These are phyloP conservation scores for Cataglyphis albicans DNA, from an alignment of 2,888 invertebrate species.

Conservation along the genomic window DNA sequence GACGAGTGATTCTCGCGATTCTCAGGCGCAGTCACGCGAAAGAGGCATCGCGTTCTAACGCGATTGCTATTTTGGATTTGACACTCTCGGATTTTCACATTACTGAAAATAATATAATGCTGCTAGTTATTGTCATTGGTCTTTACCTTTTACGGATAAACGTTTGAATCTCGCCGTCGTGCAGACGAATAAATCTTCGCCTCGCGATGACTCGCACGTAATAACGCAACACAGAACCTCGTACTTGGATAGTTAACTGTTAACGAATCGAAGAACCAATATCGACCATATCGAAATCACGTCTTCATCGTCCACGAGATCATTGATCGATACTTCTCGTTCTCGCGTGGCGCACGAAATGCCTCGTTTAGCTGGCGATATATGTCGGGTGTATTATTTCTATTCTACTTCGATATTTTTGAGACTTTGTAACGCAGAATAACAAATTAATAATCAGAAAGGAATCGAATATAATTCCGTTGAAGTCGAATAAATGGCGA, in stretches of 20 bases:
- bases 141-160: conserved; percentile 21
- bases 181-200: conserved; percentile 37
- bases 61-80: conserved; percentile 27
- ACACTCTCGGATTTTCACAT: conserved; percentile 36
- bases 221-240: conserved; percentile 24
- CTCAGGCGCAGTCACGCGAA: conserved; percentile 24
- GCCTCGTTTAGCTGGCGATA: conserved; percentile 22
- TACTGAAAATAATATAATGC: conserved; percentile 35
- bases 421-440: conserved; percentile 14
- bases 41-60: not conserved
- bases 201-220: conserved; percentile 18
- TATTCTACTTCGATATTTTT: conserved; percentile 26
- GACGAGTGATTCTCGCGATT: conserved; percentile 39
- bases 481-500: conserved; percentile 48
- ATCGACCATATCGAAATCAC: conserved; percentile 38
- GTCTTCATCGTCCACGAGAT: conserved; percentile 40
- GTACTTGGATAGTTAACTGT: conserved; percentile 42
- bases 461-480: conserved; percentile 30
- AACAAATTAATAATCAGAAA: conserved; percentile 43
- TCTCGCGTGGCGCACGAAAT: conserved; percentile 45
- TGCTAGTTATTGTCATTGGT: conserved; percentile 45
- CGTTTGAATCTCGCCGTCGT: conserved; percentile 18
- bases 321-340: conserved; percentile 41
- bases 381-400: conserved; percentile 18
- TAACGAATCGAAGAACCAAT: conserved; percentile 44